phyloP scores from a whole-genome alignment of 2,888 invertebrate species.

The Tipula vernalis region DNA sequence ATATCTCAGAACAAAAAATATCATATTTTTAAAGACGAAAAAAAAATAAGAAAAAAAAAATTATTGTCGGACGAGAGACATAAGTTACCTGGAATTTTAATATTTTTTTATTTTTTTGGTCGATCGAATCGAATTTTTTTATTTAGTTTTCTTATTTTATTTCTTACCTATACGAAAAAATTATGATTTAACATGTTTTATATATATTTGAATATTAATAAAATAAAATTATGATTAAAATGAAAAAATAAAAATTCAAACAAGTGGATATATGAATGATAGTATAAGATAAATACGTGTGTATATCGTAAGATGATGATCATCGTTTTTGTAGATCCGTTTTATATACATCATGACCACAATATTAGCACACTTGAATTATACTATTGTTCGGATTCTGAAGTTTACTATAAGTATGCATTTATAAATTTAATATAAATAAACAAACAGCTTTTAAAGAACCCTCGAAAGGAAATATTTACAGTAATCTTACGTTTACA shows the following conservation, averaged over 20 bases:
- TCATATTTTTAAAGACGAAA: constrained; percentile 5
- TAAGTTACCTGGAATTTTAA: constrained; percentile 9
- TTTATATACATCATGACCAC: neutral
- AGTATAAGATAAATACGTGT: neutral
- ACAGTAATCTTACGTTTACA: neutral
- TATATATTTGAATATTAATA: constrained; percentile 7
- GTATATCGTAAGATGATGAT: neutral
- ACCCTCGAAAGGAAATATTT: constrained; percentile 4
- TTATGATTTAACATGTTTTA: constrained; percentile 9
- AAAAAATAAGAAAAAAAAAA: neutral
- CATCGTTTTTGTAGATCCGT: neutral
- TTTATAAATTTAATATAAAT: neutral
- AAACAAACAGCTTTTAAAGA: neutral
- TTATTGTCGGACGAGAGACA: constrained; percentile 9
- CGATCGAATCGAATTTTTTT: constrained; percentile 8
- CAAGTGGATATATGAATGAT: neutral
- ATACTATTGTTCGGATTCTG: neutral
- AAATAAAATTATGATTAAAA: neutral
- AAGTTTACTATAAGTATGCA: neutral
- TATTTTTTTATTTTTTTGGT: constrained; percentile 7
- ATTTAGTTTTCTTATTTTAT: neutral
- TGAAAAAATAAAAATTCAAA: constrained; percentile 12
- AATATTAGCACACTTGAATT: constrained; percentile 4
- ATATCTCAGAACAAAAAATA: neutral
- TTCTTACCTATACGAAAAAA: neutral